Conservation (phyloP, 2,888 invertebrate genomes). For the Amphipoea lucens region DNA sequence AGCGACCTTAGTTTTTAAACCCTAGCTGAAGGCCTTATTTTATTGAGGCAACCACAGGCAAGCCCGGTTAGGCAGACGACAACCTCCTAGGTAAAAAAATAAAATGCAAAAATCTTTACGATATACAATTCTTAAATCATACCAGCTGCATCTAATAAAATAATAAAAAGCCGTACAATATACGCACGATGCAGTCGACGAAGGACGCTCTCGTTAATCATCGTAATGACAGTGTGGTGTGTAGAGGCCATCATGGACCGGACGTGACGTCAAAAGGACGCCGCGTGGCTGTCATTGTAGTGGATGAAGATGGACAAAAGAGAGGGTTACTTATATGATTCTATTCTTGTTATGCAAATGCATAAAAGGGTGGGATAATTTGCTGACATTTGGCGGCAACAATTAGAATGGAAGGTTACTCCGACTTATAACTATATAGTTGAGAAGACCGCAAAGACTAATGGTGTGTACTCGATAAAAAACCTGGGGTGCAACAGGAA, state of each 20-base stretch:
- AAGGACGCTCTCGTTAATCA: slow-evolving; percentile 67
- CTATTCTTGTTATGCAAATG: neutral
- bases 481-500: neutral
- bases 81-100: no score
- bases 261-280: slow-evolving; percentile 73
- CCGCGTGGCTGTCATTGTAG: slow-evolving; percentile 19
- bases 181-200: slow-evolving; percentile 52
- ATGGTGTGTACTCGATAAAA: neutral
- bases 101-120: neutral
- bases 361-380: neutral
- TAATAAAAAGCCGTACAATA: slow-evolving; percentile 1
- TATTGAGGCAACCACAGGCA: no score
- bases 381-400: neutral
- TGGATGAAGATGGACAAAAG: slow-evolving; percentile 1
- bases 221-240: slow-evolving; percentile 69
- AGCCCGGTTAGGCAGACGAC: no score
- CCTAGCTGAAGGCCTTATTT: no score
- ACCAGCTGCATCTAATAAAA: neutral
- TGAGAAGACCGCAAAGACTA: no score
- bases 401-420: neutral
- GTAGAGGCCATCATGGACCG: slow-evolving; percentile 73
- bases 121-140: neutral
- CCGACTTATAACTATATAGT: neutral
- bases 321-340: neutral
- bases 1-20: no score